These are phyloP conservation scores for Hemiprocne comata DNA, from an alignment of 2,113 vertebrate species.

Conservation along the genomic window DNA sequence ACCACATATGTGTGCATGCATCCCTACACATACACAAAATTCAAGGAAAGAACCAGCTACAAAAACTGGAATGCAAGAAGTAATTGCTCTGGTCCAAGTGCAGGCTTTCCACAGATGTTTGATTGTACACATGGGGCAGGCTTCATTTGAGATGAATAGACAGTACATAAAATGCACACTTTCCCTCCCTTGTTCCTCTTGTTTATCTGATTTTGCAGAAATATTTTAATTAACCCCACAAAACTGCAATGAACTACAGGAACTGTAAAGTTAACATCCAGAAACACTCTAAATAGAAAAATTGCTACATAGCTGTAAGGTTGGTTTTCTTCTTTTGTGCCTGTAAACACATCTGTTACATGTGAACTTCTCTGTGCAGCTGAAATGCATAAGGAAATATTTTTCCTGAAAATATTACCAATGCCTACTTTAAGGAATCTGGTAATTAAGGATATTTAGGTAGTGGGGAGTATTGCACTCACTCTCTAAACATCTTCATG, in stretches of 20 bases:
- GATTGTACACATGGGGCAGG: neutral
- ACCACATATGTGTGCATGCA: neutral
- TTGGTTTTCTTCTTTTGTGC: neutral
- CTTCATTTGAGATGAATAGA: neutral
- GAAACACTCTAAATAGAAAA: neutral
- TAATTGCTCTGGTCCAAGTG: neutral
- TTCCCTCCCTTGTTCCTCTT: neutral
- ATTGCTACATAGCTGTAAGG: neutral
- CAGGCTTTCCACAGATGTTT: slow-evolving; percentile 29
- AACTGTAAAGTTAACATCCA: neutral
- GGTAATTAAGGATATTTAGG: neutral
- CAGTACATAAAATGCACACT: neutral
- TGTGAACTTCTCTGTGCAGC: neutral
- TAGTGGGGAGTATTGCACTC: neutral
- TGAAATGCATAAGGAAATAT: neutral
- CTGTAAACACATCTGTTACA: neutral
- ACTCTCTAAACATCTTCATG: neutral
- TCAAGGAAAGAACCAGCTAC: neutral
- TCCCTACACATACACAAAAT: neutral
- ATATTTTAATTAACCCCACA: slow-evolving; percentile 33
- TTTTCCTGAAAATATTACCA: neutral
- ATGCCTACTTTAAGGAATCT: neutral
- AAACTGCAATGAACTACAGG: neutral
- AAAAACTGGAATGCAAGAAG: neutral
- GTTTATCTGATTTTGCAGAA: slow-evolving; percentile 36